phyloP scores from a whole-genome alignment of 2,888 invertebrate species.

The Aethes cnicana region DNA sequence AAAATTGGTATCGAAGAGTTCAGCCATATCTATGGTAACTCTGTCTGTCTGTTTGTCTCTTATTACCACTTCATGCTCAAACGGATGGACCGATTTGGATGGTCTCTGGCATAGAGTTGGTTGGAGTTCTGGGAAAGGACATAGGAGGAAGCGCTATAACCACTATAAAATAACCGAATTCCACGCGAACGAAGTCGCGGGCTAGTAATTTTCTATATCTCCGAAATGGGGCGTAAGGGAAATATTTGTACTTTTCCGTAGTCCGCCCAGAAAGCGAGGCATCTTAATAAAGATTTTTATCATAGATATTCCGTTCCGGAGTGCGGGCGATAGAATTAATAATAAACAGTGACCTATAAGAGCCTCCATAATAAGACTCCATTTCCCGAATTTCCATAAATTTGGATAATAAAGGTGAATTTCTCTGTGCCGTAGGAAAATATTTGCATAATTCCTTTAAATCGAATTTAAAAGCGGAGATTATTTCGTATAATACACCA shows the following conservation, averaged over 20 bases:
- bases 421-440: conserved; percentile 19
- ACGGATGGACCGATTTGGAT: too few species aligned
- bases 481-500: conserved; percentile 12
- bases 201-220: too few species aligned
- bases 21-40: too few species aligned
- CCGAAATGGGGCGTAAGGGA: too few species aligned
- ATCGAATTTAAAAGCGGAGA: conserved; percentile 26
- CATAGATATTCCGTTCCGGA: conserved; percentile 9
- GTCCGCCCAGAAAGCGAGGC: not conserved
- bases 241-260: not conserved
- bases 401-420: conserved; percentile 29
- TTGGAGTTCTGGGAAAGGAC: too few species aligned
- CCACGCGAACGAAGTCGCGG: too few species aligned
- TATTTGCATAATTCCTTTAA: conserved; percentile 26
- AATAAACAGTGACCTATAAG: conserved; percentile 24
- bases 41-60: too few species aligned
- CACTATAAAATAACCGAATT: too few species aligned
- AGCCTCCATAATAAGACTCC: conserved; percentile 21
- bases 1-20: too few species aligned
- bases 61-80: too few species aligned
- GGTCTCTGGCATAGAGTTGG: too few species aligned
- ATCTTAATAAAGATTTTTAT: conserved; percentile 8
- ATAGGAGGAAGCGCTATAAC: too few species aligned
- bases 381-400: conserved; percentile 26
- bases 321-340: conserved; percentile 15